phyloP scores from a whole-genome alignment of 2,797 vertebrate species.

The Tolypeutes matacus region DNA sequence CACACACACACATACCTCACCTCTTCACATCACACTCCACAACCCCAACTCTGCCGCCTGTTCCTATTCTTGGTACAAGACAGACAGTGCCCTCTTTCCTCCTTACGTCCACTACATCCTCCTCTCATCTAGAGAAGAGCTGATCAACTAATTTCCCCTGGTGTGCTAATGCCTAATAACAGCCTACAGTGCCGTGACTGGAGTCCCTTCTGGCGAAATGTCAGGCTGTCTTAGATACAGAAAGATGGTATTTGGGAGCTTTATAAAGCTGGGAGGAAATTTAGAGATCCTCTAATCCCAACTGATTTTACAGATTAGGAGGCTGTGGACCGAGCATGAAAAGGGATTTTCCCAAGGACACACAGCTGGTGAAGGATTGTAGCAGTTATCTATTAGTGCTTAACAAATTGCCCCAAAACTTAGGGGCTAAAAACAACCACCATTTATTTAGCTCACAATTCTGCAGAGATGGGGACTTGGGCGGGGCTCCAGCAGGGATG shows the following conservation, averaged over 20 bases:
- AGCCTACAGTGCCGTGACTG: background rate
- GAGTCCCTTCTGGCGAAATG: background rate
- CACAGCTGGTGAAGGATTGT: background rate
- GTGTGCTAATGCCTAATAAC: no score
- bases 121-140: background rate
- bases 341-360: background rate
- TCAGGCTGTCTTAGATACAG: background rate
- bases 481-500: background rate
- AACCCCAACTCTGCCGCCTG: background rate
- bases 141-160: background rate
- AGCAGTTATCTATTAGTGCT: background rate
- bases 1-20: background rate
- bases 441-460: background rate
- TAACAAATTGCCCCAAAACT: background rate
- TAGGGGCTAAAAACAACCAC: background rate
- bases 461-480: background rate
- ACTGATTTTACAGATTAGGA: background rate
- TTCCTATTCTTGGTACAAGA: background rate
- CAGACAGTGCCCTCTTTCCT: background rate
- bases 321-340: background rate
- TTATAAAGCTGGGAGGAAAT: background rate
- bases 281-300: background rate
- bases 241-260: background rate
- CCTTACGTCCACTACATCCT: background rate
- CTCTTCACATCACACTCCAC: background rate